Base-by-base conservation (phyloP, 2,888 invertebrate species). In the Lasioglossum marginatum region DNA sequence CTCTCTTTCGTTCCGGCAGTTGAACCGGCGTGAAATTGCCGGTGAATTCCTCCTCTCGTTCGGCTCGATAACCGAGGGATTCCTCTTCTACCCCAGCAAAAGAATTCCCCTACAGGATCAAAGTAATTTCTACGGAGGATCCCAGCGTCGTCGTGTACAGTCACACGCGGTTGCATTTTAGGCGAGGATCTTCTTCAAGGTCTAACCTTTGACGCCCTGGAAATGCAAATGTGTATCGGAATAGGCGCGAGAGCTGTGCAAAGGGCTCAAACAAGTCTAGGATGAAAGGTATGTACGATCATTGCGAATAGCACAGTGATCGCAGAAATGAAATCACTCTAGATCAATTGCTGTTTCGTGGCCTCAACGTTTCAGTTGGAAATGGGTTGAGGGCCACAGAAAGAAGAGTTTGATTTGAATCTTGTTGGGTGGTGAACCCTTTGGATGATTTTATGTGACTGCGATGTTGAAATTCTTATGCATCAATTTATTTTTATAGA, bases 81-180 rank as follows among this genome's bases (percentile, higher is more conserved):
- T 76, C 27, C 27, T 52, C 23, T 52, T 52, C 48, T 23, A 14
- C 43, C 31, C 75, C 37, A 73, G 85, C 81, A 82, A 88, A 89
- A 87, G 81, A 80, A 86, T 68, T 34, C 68, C 37, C 37, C 37
- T 68, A 31, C 63, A 19, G 83, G 85, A 85, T 90, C 87, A 88
- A 89, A 90, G 91, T 90, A 89, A 90, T 90, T 90, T 90, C 76
- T 74, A 73, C 83, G 80, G 77, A 27, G 23, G 27, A 23, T 4
- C 23, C 2, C 12, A 31, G 34, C 52, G 57, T 34, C 81, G 63
- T 37, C 23, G 81, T 27, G 14, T 31, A 19, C 63, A 48, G 31
- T 40, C 10, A 37, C 27, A 4, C 27, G 34, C 40, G 37, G 57
- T 60, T 63, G 40, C 16, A 70, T 60, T 37, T 71, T 70, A 19